A percentile compares a stretch with the other conserved stretches of the same genome.
These are phyloP conservation scores for Sminthopsis crassicaudata DNA, from an alignment of 2,113 vertebrate genomes.

Conservation along the genomic window DNA sequence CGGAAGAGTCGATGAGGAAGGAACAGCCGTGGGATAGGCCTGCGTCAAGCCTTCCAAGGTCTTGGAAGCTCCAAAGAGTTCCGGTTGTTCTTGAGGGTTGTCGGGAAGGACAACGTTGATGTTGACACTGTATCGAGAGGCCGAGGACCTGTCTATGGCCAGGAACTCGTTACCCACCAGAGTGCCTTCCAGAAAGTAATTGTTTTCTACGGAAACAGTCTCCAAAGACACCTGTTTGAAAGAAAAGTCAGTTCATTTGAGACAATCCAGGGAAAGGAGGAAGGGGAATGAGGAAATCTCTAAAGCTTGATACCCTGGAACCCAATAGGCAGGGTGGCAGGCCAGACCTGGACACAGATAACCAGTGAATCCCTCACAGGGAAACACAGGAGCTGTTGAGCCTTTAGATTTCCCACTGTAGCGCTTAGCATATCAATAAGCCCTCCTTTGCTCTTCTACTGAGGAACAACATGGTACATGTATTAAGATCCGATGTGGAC, in stretches of 20 bases:
- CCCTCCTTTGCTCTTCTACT: neutral
- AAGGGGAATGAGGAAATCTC: neutral
- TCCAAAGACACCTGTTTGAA: conserved; percentile 76
- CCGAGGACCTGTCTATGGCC: conserved; percentile 87
- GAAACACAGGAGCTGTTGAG: neutral
- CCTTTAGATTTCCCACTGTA: neutral
- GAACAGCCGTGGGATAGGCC: conserved; percentile 77
- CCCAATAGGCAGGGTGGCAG: too few relatives aligned
- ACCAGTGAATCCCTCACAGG: neutral
- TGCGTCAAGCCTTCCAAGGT: conserved; percentile 78
- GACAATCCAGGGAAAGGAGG: conserved; percentile 79
- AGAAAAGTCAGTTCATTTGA: conserved; percentile 93
- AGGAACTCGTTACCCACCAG: conserved; percentile 94
- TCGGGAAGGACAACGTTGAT: conserved; percentile 93
- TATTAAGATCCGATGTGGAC: neutral
- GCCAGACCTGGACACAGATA: neutral
- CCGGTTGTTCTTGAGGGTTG: conserved; percentile 91
- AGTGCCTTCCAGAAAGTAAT: conserved; percentile 91
- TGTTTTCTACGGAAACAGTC: conserved; percentile 84
- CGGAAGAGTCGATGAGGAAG: conserved; percentile 89
- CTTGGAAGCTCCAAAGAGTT: conserved; percentile 88
- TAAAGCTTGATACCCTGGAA: rapidly evolving
- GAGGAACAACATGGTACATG: neutral
- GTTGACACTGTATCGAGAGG: conserved; percentile 91
- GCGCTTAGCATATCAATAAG: neutral